Evolutionary conservation across 2,797 vertebrate species (phyloP).

Genomic region (Hydrolagus colliei): DNA sequence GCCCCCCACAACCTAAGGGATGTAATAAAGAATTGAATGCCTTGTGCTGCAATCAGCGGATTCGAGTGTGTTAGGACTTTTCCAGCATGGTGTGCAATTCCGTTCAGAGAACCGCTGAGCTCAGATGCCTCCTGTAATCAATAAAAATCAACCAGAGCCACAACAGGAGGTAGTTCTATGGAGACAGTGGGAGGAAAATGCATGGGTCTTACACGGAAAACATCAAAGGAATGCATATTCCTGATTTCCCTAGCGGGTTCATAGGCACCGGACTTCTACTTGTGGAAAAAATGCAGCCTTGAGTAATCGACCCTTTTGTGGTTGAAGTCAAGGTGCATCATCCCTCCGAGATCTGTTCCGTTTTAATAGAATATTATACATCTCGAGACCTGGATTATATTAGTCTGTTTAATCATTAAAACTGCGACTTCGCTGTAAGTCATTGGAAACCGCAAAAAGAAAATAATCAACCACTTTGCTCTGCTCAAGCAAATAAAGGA

Average conservation of each 20-base stretch:
- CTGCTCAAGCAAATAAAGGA: too few species aligned
- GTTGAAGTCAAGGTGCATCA: neutral
- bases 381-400: too few species aligned
- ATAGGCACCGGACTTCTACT: too few species aligned
- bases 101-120: neutral
- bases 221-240: neutral
- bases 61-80: neutral
- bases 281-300: too few species aligned
- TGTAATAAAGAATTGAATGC: neutral
- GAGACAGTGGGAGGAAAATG: neutral
- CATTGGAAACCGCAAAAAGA: too few species aligned
- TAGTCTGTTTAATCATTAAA: too few species aligned
- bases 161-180: constrained; percentile 20
- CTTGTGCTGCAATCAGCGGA: constrained; percentile 17
- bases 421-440: too few species aligned
- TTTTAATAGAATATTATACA: too few species aligned
- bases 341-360: too few species aligned
- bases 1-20: neutral
- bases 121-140: constrained; percentile 21
- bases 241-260: too few species aligned
- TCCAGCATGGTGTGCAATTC: constrained; percentile 2
- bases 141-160: constrained; percentile 6
- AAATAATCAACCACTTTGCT: too few species aligned
- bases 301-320: neutral
- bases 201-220: neutral